A percentile compares a stretch with the other conserved stretches of the same genome.
phyloP scores from a whole-genome alignment of 92 coral and sea anemone genomes.

The Nematostella vectensis region DNA sequence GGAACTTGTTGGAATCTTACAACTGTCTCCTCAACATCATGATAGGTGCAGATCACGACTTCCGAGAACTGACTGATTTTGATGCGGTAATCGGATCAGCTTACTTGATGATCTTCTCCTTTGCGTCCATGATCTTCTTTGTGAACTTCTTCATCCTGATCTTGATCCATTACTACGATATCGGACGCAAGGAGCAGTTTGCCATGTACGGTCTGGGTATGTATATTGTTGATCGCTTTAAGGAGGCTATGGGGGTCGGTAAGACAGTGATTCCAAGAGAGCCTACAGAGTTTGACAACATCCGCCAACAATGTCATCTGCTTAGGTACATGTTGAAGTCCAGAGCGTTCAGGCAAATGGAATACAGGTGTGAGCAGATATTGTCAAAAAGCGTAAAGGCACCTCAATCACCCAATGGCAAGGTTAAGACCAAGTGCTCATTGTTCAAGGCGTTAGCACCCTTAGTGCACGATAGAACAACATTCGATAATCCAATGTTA shows the following conservation, averaged over 20 bases:
- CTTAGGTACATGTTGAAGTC: conserved; percentile 1
- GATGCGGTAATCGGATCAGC: conserved; percentile 21
- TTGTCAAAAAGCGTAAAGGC: background rate
- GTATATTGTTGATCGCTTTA: conserved; percentile 24
- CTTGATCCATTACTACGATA: conserved; percentile 23
- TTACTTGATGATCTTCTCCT: conserved; percentile 10
- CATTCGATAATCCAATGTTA: too few relatives aligned
- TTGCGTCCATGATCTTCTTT: conserved; percentile 23
- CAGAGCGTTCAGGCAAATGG: background rate
- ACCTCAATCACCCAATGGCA: too few relatives aligned
- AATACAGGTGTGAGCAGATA: background rate
- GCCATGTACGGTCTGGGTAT: conserved; percentile 21
- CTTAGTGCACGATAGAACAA: too few relatives aligned
- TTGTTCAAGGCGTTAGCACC: too few relatives aligned
- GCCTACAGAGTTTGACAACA: conserved; percentile 11
- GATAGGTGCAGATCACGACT: conserved; percentile 9
- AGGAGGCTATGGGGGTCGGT: conserved; percentile 23
- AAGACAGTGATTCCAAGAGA: conserved; percentile 21
- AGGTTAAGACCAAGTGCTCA: too few relatives aligned
- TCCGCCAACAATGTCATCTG: conserved; percentile 12
- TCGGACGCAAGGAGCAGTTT: conserved; percentile 3
- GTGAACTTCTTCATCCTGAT: conserved; percentile 34
- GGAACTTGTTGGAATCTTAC: conserved; percentile 5
- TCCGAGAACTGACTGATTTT: conserved; percentile 2
- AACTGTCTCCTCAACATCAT: conserved; percentile 21